A percentile compares a stretch with the other conserved stretches of the same genome.
Conservation (phyloP, 2,888 invertebrate species). For the Plagiodera versicolora region DNA sequence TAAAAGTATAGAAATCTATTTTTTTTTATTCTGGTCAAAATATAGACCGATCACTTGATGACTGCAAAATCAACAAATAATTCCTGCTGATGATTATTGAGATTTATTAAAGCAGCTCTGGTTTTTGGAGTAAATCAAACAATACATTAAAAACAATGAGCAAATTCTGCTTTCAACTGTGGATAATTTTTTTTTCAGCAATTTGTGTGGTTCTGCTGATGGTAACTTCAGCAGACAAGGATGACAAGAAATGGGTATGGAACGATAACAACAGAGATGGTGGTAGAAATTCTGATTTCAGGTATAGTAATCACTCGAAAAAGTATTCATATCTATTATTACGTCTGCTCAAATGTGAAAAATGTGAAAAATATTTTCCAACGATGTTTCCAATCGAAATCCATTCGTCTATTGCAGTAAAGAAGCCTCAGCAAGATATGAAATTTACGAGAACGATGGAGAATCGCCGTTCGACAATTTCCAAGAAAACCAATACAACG, state of each 20-base stretch:
- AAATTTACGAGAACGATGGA: slow-evolving; percentile 40
- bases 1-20: too few relatives aligned
- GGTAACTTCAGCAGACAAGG: slow-evolving; percentile 32
- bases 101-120: too few relatives aligned
- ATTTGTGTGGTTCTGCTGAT: slow-evolving; percentile 14
- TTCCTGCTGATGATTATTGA: too few relatives aligned
- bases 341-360: too few relatives aligned
- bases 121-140: too few relatives aligned
- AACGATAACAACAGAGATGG: slow-evolving; percentile 38
- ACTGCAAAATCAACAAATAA: too few relatives aligned
- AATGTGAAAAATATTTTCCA: too few relatives aligned
- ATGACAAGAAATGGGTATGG: slow-evolving; percentile 57
- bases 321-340: slow-evolving; percentile 6
- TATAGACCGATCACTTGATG: too few relatives aligned
- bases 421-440: slow-evolving; percentile 37
- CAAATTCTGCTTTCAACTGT: too few relatives aligned
- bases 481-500: slow-evolving; percentile 4
- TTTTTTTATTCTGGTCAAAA: too few relatives aligned
- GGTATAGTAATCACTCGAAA: neutral
- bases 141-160: too few relatives aligned
- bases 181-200: slow-evolving; percentile 26
- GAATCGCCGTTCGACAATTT: neutral
- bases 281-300: slow-evolving; percentile 16
- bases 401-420: slow-evolving; percentile 18
- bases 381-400: neutral